These are phyloP conservation scores for Diplogasteroides magnus DNA, from an alignment of 1,140 invertebrate species.

Conservation along the genomic window DNA sequence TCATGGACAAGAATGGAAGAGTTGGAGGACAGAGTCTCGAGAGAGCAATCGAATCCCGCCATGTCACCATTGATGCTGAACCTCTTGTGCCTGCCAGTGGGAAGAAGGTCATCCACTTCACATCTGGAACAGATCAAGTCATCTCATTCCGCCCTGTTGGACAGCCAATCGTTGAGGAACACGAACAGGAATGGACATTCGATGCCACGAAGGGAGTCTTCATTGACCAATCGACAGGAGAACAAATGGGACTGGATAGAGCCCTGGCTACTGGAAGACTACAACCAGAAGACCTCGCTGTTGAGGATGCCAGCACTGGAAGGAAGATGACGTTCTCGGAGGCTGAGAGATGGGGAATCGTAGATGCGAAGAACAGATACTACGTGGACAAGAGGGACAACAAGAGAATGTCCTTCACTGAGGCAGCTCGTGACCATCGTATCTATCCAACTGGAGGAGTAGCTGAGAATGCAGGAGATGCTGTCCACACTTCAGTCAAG, in stretches of 20 bases:
- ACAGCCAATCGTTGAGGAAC: conserved; percentile 46
- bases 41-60: conserved; percentile 72
- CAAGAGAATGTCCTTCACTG: conserved; percentile 72
- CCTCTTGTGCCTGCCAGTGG: conserved; percentile 36
- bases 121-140: conserved; percentile 46
- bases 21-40: conserved; percentile 72
- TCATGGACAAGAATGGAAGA: conserved; percentile 74
- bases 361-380: conserved; percentile 68
- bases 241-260: conserved; percentile 68
- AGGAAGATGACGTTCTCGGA: conserved; percentile 66
- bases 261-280: conserved; percentile 63
- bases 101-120: conserved; percentile 54
- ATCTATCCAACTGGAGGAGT: conserved; percentile 54
- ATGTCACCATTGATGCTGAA: conserved; percentile 61
- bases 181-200: conserved; percentile 47
- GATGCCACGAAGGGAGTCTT: conserved; percentile 43
- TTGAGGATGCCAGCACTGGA: conserved; percentile 70
- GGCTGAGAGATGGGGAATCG: conserved; percentile 66
- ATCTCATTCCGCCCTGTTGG: conserved; percentile 52
- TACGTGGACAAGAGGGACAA: conserved; percentile 66
- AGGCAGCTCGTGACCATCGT: conserved; percentile 51
- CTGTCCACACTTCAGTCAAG: conserved; percentile 65
- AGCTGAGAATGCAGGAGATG: conserved; percentile 61
- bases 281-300: conserved; percentile 59
- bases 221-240: conserved; percentile 61